Percentiles rank a stretch among this genome's conserved stretches.
Evolutionary conservation across 2,113 vertebrate species (phyloP).

Genomic region (Parus major): DNA sequence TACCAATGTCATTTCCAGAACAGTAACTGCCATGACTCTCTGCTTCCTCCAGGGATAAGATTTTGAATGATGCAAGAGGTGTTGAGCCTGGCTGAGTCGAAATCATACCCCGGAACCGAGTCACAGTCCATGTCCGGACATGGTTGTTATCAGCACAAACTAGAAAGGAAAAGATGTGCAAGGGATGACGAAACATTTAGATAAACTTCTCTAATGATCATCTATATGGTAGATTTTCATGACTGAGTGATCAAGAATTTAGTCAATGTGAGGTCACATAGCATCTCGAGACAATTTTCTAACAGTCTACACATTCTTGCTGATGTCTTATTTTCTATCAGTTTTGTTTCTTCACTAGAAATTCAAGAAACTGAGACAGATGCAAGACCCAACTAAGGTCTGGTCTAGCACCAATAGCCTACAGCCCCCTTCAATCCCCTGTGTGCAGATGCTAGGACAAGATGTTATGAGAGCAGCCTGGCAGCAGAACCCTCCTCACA

Average conservation of each 20-base stretch:
- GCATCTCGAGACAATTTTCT: neutral
- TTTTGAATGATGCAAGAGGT: constrained; percentile 95
- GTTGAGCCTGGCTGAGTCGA: constrained; percentile 97
- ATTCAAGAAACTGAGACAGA: neutral
- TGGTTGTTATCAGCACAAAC: constrained; percentile 98
- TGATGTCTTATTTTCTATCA: neutral
- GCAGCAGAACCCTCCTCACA: neutral
- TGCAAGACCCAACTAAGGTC: neutral
- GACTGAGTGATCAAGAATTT: neutral
- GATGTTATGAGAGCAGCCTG: neutral
- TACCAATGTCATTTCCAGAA: constrained; percentile 96
- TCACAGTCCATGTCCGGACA: constrained; percentile 95
- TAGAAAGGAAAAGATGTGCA: constrained; percentile 45
- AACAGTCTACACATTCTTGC: neutral
- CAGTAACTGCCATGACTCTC: constrained; percentile 95
- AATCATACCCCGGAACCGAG: constrained; percentile 96
- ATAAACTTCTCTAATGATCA: neutral
- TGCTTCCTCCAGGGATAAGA: constrained; percentile 92
- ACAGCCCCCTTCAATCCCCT: neutral
- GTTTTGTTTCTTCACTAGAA: neutral
- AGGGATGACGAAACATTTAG: neutral
- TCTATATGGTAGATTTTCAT: neutral
- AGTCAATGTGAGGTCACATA: neutral
- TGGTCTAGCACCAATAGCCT: neutral
- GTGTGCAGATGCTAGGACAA: neutral